Base-by-base conservation (phyloP, 64 coral and sea anemone genomes). In the Montipora sp. region DNA sequence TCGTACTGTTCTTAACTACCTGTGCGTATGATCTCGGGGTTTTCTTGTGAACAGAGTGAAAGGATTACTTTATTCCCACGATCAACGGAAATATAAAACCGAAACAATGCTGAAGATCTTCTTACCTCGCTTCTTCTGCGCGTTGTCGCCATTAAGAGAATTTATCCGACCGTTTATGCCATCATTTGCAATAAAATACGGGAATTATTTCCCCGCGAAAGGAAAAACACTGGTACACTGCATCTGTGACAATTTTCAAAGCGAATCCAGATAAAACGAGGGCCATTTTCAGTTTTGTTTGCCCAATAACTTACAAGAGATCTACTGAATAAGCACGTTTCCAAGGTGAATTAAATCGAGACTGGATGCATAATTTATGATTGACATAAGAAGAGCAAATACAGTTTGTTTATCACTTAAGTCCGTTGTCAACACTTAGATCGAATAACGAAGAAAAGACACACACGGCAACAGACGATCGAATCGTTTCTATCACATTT, bases 351-450 rank as follows among this genome's bases (percentile, higher is more conserved):
- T 85, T 50, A 77, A 73, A 92, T 92, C n/a, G n/a, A 20, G 44
- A 75, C 70, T 46, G 8, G 8, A 84, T 92, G 50, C 71, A 92
- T 92, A 47, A 85, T 92, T 92, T 76, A 92, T 92, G 57, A 92
- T 84, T 92, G 73, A 67, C 90, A 84, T 12, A 60, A 77, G 14
- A 77, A 12, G 48, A 27, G 9, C 22, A 58, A 71, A 70, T 51
- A 36, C 36, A 36, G 36, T 36, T 36, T 36, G 36, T 36, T 36
- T 36, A 36, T 36, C 36, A 36, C 36, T 36, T 36, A 36, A 36
- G 15, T 67, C 15, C 16, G 5, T 2, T 11, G 60, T 14, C 14
- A 63, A 63, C 60, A 63, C 60, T 16, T 14, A 14, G 60, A 36
- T 36, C 36, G 36, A 36, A 36, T 36, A 36, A 36, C 36, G 36